Conservation (phyloP, 1,140 invertebrate species). For the Aplysia californica region DNA sequence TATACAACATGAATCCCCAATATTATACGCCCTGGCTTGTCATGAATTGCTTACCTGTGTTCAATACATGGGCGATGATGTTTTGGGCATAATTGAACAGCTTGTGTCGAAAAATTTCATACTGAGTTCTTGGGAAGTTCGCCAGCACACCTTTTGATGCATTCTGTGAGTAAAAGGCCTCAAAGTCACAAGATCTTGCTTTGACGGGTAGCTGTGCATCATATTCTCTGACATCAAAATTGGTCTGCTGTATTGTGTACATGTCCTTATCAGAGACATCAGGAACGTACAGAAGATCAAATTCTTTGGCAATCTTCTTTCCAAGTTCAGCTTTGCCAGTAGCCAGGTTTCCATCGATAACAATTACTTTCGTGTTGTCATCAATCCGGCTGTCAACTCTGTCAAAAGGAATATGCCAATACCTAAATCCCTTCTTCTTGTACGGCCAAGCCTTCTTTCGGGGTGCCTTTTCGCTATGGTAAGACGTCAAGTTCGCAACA, state of each 20-base stretch:
- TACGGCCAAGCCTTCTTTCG: constrained; percentile 39
- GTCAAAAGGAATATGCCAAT: constrained; percentile 38
- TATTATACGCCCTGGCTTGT: no score
- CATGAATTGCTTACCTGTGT: constrained; percentile 50
- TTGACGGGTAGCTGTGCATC: constrained; percentile 45
- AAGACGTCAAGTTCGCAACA: constrained; percentile 38
- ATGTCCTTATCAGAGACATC: constrained; percentile 35
- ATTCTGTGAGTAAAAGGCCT: constrained; percentile 47
- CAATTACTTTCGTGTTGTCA: constrained; percentile 54
- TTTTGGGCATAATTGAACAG: constrained; percentile 42
- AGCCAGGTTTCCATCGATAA: constrained; percentile 57
- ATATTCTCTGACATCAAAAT: constrained; percentile 47
- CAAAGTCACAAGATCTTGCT: constrained; percentile 43
- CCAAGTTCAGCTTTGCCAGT: constrained; percentile 52
- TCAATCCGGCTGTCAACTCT: constrained; percentile 42
- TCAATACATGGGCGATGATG: constrained; percentile 51
- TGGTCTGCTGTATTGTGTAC: constrained; percentile 23
- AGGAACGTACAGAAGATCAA: constrained; percentile 51
- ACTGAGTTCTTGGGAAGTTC: constrained; percentile 44
- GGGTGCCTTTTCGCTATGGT: constrained; percentile 21
- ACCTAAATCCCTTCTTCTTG: constrained; percentile 36
- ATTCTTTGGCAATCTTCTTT: constrained; percentile 53
- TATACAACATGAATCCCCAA: no score
- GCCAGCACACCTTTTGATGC: constrained; percentile 37
- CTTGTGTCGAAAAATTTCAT: constrained; percentile 38